phyloP scores from a whole-genome alignment of 2,113 vertebrate genomes.

The Aptenodytes forsteri region DNA sequence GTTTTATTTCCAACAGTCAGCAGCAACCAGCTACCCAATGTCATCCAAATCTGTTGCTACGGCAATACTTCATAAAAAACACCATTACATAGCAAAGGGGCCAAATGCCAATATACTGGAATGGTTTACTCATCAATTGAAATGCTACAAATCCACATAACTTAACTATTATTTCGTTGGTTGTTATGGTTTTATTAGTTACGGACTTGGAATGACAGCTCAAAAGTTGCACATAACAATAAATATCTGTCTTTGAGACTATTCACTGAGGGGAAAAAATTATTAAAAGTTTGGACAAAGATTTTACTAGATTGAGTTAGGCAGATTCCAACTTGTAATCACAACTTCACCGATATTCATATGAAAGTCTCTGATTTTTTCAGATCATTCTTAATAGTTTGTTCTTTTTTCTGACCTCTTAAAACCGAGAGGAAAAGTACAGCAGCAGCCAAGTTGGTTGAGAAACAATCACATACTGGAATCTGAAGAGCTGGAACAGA shows the following conservation, averaged over 20 bases:
- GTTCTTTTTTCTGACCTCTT: neutral
- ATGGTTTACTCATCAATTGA: conserved; percentile 55
- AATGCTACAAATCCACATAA: conserved; percentile 26
- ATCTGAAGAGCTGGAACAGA: neutral
- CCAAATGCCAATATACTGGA: conserved; percentile 17
- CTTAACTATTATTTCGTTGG: conserved; percentile 34
- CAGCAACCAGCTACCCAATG: conserved; percentile 45
- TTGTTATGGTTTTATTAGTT: conserved; percentile 44
- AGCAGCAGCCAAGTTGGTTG: neutral
- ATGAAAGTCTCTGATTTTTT: neutral
- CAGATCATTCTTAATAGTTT: neutral
- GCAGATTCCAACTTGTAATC: neutral
- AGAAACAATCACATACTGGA: neutral
- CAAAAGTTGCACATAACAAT: conserved; percentile 11
- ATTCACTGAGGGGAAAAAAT: conserved; percentile 1
- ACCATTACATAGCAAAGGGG: neutral
- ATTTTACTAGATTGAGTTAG: conserved; percentile 4
- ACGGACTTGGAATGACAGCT: neutral
- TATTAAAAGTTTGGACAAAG: conserved; percentile 1
- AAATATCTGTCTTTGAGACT: conserved; percentile 20
- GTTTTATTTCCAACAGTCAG: conserved; percentile 60
- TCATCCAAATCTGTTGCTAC: conserved; percentile 59
- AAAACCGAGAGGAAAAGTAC: neutral
- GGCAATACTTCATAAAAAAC: conserved; percentile 34
- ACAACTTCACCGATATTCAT: neutral